Conservation (phyloP, 2,113 vertebrate species). For the Ciconia boyciana region DNA sequence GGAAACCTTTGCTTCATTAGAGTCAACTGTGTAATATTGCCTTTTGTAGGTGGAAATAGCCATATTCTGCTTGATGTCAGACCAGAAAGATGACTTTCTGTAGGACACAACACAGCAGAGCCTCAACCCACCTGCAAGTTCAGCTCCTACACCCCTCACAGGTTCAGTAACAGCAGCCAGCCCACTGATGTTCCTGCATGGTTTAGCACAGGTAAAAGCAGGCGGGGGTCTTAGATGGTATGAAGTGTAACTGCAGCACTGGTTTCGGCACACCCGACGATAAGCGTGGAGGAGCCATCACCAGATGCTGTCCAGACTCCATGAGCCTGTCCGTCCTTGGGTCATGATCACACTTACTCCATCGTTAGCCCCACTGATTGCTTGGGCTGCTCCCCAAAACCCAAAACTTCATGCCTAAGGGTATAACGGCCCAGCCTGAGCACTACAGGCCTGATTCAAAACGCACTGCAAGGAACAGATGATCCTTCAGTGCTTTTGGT, state of each 20-base stretch:
- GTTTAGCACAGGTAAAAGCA: not conserved
- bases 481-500: not conserved
- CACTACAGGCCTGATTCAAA: not conserved
- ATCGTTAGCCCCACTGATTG: too few species aligned
- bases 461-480: not conserved
- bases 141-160: not conserved
- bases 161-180: not conserved
- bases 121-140: not conserved
- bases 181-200: not conserved
- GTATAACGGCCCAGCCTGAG: too few species aligned
- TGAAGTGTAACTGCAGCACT: not conserved
- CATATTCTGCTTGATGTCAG: not conserved
- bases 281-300: not conserved
- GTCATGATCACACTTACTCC: not conserved
- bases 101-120: not conserved
- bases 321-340: not conserved
- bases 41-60: not conserved
- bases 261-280: not conserved
- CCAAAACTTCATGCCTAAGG: not conserved
- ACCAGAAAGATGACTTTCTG: not conserved
- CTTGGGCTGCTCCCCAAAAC: not conserved
- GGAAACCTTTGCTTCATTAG: not conserved
- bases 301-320: not conserved
- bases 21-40: not conserved
- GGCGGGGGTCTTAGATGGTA: not conserved